These are phyloP conservation scores for Drosophila seguyi DNA, from an alignment of 1,140 invertebrate species.

Conservation along the genomic window DNA sequence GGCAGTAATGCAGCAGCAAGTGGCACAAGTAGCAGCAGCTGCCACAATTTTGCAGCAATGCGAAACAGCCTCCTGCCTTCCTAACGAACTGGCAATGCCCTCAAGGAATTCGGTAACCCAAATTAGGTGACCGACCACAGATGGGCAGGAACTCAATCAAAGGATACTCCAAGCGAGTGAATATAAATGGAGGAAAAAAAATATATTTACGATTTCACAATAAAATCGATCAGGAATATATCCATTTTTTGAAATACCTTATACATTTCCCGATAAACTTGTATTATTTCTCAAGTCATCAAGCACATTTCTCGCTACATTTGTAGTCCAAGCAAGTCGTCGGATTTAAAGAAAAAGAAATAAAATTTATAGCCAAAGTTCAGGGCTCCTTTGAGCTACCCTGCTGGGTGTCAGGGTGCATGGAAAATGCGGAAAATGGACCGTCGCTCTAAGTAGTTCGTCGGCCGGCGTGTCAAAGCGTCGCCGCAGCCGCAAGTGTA, in stretches of 20 bases:
- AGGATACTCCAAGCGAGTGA: not conserved
- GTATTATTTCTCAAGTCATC: slow-evolving; percentile 1
- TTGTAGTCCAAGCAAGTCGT: not conserved
- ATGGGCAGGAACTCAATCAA: not conserved
- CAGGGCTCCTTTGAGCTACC: slow-evolving; percentile 7
- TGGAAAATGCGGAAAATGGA: slow-evolving; percentile 58
- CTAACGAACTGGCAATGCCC: slow-evolving; percentile 39
- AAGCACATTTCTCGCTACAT: slow-evolving; percentile 23
- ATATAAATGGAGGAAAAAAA: too few species aligned
- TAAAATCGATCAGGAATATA: not conserved
- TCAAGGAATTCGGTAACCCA: slow-evolving; percentile 21
- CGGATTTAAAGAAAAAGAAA: slow-evolving; percentile 4
- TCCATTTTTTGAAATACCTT: not conserved
- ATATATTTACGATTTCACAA: too few species aligned
- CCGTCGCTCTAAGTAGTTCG: slow-evolving; percentile 58
- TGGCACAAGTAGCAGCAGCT: slow-evolving; percentile 81
- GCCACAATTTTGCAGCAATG: slow-evolving; percentile 61
- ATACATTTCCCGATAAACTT: not conserved
- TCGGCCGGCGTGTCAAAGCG: slow-evolving; percentile 75
- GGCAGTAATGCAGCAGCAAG: slow-evolving; percentile 67
- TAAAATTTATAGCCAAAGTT: slow-evolving; percentile 39
- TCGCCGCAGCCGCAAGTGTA: slow-evolving; percentile 40
- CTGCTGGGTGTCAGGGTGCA: slow-evolving; percentile 60
- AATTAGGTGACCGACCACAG: slow-evolving; percentile 9
- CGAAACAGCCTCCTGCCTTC: slow-evolving; percentile 24